Evolutionary conservation across 2,888 invertebrate genomes (phyloP).

Genomic region (Brachyptera putata): DNA sequence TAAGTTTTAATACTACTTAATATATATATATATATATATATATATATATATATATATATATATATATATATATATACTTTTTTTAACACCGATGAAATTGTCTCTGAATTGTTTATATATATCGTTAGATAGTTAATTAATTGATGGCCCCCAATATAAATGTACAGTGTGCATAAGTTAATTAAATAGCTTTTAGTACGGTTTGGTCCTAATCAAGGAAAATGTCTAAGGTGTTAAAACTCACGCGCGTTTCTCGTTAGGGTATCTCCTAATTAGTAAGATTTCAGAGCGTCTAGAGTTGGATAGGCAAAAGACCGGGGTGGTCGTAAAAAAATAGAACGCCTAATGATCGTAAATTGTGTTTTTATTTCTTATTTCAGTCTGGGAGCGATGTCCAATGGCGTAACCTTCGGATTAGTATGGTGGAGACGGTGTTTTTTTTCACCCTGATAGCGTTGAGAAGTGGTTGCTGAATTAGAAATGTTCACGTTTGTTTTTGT

Average conservation of each 20-base stretch:
- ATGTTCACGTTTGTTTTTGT: too few species aligned
- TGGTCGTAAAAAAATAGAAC: background rate
- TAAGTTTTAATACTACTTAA: too few species aligned
- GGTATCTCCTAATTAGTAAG: conserved; percentile 15
- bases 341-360: conserved; percentile 11
- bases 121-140: too few species aligned
- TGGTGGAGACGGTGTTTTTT: too few species aligned
- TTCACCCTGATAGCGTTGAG: too few species aligned
- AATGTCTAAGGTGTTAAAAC: background rate
- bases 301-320: background rate
- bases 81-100: too few species aligned
- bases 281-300: background rate
- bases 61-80: too few species aligned
- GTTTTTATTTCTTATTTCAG: conserved; percentile 9
- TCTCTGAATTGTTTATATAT: too few species aligned
- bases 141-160: conserved; percentile 17
- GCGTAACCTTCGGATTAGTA: background rate
- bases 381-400: background rate
- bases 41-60: too few species aligned
- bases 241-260: conserved; percentile 3
- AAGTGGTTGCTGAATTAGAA: too few species aligned
- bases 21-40: too few species aligned
- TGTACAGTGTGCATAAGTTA: conserved; percentile 12
- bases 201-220: conserved; percentile 7
- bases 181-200: conserved; percentile 10